A percentile compares a stretch with the other conserved stretches of the same genome.
phyloP scores from a whole-genome alignment of 2,113 vertebrate species.

The Perca fluviatilis region DNA sequence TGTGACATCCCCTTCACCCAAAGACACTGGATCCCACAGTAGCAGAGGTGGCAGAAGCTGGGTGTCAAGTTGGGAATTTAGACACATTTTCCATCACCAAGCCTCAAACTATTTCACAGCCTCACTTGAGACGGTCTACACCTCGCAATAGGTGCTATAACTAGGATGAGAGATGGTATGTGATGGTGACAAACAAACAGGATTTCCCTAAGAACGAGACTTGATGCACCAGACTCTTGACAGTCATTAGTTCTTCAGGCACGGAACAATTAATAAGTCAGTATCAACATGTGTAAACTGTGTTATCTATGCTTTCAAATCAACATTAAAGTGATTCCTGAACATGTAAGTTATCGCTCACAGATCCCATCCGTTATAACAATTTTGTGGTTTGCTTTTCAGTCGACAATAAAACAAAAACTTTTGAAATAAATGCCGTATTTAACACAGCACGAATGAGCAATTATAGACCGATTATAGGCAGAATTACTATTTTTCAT shows the following conservation, averaged over 20 bases:
- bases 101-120: conserved; percentile 70
- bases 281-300: background rate
- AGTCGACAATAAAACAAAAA: background rate
- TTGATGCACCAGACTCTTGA: conserved; percentile 34
- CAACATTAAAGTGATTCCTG: background rate
- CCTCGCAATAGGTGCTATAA: conserved; percentile 71
- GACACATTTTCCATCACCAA: conserved; percentile 63
- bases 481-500: background rate
- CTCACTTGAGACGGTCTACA: conserved; percentile 60
- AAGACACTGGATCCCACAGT: conserved; percentile 46
- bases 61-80: conserved; percentile 67
- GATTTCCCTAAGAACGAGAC: conserved; percentile 56
- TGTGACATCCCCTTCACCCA: conserved; percentile 40
- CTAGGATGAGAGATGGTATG: conserved; percentile 32
- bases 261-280: background rate
- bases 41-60: conserved; percentile 55
- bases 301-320: conserved; percentile 2
- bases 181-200: conserved; percentile 47
- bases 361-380: conserved; percentile 7
- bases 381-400: conserved; percentile 2
- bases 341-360: background rate
- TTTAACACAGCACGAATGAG: conserved; percentile 4
- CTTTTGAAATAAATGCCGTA: background rate
- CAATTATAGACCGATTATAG: background rate
- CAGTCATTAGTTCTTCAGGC: background rate